Percentiles rank a stretch among this genome's conserved stretches.
Evolutionary conservation across 2,113 vertebrate species (phyloP).

Genomic region (Percopsis transmontana): DNA sequence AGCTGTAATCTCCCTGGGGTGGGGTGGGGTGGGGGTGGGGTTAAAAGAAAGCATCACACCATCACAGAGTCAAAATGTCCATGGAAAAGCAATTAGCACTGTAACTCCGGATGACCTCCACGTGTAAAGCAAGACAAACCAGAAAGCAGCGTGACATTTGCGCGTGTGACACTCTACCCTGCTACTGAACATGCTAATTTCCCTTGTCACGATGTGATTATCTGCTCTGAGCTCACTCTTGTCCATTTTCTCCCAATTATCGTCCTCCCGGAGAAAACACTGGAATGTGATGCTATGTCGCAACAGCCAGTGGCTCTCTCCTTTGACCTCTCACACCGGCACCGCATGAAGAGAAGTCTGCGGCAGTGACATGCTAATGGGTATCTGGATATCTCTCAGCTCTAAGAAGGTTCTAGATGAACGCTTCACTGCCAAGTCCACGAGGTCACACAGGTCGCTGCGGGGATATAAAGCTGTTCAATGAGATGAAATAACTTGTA

Average conservation of each 20-base stretch:
- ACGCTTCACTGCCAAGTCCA: neutral
- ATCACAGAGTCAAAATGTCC: conserved; percentile 28
- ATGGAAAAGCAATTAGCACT: conserved; percentile 53
- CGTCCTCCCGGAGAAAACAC: conserved; percentile 30
- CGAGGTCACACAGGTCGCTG: neutral
- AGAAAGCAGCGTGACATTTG: conserved; percentile 56
- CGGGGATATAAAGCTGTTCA: conserved; percentile 10
- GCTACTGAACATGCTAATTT: conserved; percentile 51
- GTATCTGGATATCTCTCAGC: neutral
- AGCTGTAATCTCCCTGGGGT: conserved; percentile 3
- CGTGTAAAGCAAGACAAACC: conserved; percentile 19
- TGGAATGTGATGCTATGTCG: conserved; percentile 36
- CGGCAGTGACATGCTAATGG: conserved; percentile 18
- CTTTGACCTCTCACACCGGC: neutral
- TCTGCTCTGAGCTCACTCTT: conserved; percentile 40
- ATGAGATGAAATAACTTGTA: conserved; percentile 38
- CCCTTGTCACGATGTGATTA: conserved; percentile 67
- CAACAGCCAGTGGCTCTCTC: conserved; percentile 10
- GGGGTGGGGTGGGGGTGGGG: neutral
- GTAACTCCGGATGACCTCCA: conserved; percentile 44
- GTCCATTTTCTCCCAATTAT: conserved; percentile 34
- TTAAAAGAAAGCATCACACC: conserved; percentile 13
- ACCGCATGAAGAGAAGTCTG: neutral
- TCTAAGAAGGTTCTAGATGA: neutral
- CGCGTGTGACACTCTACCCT: conserved; percentile 41